These are phyloP conservation scores for Ariolimax columbianus DNA, from an alignment of 2,888 invertebrate genomes.

Conservation along the genomic window DNA sequence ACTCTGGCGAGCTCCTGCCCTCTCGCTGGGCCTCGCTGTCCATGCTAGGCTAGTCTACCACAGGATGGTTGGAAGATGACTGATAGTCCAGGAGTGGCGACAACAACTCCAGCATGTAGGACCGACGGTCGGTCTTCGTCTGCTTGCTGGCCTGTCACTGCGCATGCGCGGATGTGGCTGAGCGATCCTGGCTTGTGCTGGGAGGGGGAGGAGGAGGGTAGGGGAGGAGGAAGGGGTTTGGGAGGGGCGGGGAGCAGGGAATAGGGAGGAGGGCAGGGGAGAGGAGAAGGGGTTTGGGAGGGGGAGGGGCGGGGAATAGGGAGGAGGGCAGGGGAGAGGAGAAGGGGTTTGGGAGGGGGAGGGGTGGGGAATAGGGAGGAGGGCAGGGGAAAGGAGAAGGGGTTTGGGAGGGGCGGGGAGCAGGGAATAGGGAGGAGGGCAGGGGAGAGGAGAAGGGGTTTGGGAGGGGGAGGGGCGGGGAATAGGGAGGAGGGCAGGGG, in stretches of 20 bases:
- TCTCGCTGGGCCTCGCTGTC: conserved; percentile 77
- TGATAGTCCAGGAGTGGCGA: conserved; percentile 41
- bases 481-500: no score
- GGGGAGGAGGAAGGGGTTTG: not conserved
- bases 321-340: no score
- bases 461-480: no score
- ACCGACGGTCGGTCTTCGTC: not conserved
- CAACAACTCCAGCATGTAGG: not conserved
- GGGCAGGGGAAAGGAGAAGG: no score
- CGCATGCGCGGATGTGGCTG: conserved; percentile 72
- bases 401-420: no score
- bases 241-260: no score
- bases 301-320: no score
- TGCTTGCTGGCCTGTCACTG: conserved; percentile 62
- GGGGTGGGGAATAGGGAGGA: not conserved
- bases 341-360: not conserved
- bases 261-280: not conserved
- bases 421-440: not conserved
- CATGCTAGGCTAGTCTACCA: conserved; percentile 68
- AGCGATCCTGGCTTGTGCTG: conserved; percentile 57
- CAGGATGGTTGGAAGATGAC: not conserved
- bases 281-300: no score
- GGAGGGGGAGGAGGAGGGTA: not conserved
- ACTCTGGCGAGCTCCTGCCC: conserved; percentile 85
- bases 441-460: no score